Base-by-base conservation (phyloP, 64 coral and sea anemone genomes). In the Orbicella faveolata region DNA sequence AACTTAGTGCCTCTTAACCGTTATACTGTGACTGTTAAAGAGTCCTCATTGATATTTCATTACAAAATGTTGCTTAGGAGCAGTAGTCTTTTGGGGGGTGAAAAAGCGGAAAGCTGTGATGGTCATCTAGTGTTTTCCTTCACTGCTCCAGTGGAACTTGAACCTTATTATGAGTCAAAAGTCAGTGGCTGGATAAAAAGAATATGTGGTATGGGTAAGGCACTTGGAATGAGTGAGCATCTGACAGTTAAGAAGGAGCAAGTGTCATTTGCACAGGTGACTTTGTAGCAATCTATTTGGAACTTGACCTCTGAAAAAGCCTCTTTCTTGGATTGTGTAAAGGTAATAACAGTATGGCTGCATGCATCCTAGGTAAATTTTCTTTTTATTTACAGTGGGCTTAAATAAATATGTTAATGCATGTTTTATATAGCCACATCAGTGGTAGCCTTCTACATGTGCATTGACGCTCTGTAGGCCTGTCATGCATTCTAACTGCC, bases 101-200 rank as follows among this genome's bases (percentile, higher is more conserved):
- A 44, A 17, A 52, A 30, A 52, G 12, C 4, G 21, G 19, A 85
- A 16, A 52, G 63, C 82, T 53, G 63, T 52, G 16, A 52, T 52
- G n/a, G 52, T 26, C 82, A 85, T 39, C 17, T 12, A 13, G 2
- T 85, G 65, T 85, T 85, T 85, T 85, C 82, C 52, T 85, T 85
- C 65, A 72, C 82, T 13, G 82, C 82, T 3, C 82, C 82, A 25
- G 65, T 85, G n/a, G n/a, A 37, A 52, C 82, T 85, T 33, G 64
- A 85, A 73, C 52, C 35, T n/a, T 16, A 39, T 16, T 85, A 85
- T 66, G 11, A 85, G 65, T 52, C 82, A 26, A 51, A 52, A 33
- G 82, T 73, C 37, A 72, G 65, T 33, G 21, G n/a, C 0, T 85
- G 82, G 82, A 52, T 52, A 51, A 85, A 85, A 21, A 85, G 19